A percentile compares a stretch with the other conserved stretches of the same genome.
phyloP scores from a whole-genome alignment of 2,888 invertebrate genomes.

The Cheiracanthium punctorium region DNA sequence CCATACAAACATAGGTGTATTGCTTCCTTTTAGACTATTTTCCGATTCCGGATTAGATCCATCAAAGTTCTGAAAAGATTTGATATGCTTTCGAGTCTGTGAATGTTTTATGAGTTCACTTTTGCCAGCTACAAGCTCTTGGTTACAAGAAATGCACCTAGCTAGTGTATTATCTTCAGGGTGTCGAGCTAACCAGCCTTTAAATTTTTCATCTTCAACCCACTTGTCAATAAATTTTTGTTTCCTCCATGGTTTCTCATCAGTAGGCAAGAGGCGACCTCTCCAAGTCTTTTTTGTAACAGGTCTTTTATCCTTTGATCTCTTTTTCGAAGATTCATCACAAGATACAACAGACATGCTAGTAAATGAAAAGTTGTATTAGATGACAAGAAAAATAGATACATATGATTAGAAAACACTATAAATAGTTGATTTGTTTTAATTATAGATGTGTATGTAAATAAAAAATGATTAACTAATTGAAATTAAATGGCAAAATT shows the following conservation, averaged over 20 bases:
- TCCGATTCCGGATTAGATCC: constrained; percentile 22
- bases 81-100: constrained; percentile 51
- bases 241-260: constrained; percentile 62
- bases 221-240: constrained; percentile 65
- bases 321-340: constrained; percentile 11
- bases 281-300: constrained; percentile 58
- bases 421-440: too few relatives aligned
- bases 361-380: too few relatives aligned
- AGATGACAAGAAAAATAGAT: too few relatives aligned
- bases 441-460: too few relatives aligned
- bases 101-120: constrained; percentile 66
- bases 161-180: constrained; percentile 64
- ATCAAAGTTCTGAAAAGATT: constrained; percentile 54
- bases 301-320: constrained; percentile 38
- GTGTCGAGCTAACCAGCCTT: constrained; percentile 56
- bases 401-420: too few relatives aligned
- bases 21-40: constrained; percentile 23
- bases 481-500: too few relatives aligned
- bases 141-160: constrained; percentile 54
- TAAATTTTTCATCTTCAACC: constrained; percentile 60
- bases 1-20: constrained; percentile 62
- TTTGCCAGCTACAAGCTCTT: constrained; percentile 64
- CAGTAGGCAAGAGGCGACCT: constrained; percentile 44
- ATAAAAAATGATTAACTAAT: too few relatives aligned
- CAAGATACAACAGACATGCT: too few relatives aligned